phyloP scores from a whole-genome alignment of 2,888 invertebrate genomes.

The Nomada fucata region DNA sequence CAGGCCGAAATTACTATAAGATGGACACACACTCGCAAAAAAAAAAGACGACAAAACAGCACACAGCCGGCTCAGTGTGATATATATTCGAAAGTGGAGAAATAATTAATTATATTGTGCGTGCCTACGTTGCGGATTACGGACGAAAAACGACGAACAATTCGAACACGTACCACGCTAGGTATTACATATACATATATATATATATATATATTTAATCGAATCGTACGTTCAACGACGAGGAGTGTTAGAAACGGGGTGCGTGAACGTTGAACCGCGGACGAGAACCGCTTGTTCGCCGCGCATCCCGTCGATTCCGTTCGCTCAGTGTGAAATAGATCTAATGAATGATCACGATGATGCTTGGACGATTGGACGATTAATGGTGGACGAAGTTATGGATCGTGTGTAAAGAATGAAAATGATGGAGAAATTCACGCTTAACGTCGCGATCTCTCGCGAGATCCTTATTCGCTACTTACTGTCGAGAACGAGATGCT shows the following conservation, averaged over 20 bases:
- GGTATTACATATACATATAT: constrained; percentile 47
- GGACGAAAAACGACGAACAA: constrained; percentile 57
- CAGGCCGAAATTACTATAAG: constrained; percentile 60
- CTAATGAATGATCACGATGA: constrained; percentile 40
- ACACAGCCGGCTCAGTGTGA: constrained; percentile 83
- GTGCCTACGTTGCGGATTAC: constrained; percentile 66
- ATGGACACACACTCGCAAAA: constrained; percentile 75
- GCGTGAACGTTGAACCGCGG: constrained; percentile 5
- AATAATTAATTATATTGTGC: constrained; percentile 66
- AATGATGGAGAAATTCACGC: constrained; percentile 8
- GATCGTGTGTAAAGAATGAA: constrained; percentile 2
- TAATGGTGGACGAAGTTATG: constrained; percentile 9
- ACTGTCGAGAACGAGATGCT: not conserved
- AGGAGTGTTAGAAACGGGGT: not conserved
- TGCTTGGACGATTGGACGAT: not conserved
- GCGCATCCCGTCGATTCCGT: constrained; percentile 30
- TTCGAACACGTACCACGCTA: constrained; percentile 63
- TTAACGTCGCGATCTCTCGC: constrained; percentile 41
- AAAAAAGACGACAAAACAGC: constrained; percentile 42
- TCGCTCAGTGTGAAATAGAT: constrained; percentile 65
- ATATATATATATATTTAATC: constrained; percentile 53
- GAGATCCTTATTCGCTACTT: constrained; percentile 3
- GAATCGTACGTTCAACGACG: constrained; percentile 57
- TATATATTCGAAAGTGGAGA: constrained; percentile 78
- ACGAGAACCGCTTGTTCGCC: constrained; percentile 35